Conservation (phyloP, 2,113 vertebrate species). For the Montifringilla adamsi region DNA sequence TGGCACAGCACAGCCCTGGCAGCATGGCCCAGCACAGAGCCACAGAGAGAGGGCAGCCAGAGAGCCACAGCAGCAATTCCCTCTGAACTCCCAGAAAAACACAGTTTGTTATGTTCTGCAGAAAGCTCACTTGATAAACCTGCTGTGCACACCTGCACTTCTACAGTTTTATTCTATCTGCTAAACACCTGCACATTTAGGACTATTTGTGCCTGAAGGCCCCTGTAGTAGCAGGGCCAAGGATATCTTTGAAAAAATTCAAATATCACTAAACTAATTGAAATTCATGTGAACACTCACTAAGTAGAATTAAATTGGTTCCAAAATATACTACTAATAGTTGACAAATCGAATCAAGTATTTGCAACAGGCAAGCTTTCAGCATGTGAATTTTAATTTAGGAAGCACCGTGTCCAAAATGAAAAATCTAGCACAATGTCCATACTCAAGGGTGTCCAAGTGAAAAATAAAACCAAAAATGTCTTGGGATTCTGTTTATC, state of each 20-base stretch:
- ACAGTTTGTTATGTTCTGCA: neutral
- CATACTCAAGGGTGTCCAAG: neutral
- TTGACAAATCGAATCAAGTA: neutral
- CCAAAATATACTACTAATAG: neutral
- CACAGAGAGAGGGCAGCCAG: conserved; percentile 40
- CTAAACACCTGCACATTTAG: conserved; percentile 60
- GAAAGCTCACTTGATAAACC: conserved; percentile 2
- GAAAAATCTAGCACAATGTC: neutral
- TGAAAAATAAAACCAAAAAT: neutral
- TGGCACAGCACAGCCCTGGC: no score
- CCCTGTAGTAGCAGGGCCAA: neutral
- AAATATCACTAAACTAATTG: neutral
- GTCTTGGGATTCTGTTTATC: neutral
- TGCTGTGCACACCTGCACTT: conserved; percentile 59
- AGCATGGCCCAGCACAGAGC: neutral
- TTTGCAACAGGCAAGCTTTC: neutral
- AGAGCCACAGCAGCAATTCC: conserved; percentile 15
- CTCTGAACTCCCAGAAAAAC: conserved; percentile 36
- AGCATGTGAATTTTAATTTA: neutral
- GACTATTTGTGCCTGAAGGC: conserved; percentile 18
- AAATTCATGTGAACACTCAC: conserved; percentile 5
- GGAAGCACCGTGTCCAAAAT: neutral
- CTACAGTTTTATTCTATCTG: conserved; percentile 19
- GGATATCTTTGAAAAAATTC: conserved; percentile 26
- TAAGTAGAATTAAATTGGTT: neutral